Evolutionary conservation across 2,888 invertebrate genomes (phyloP).

Genomic region (Penaeus monodon): DNA sequence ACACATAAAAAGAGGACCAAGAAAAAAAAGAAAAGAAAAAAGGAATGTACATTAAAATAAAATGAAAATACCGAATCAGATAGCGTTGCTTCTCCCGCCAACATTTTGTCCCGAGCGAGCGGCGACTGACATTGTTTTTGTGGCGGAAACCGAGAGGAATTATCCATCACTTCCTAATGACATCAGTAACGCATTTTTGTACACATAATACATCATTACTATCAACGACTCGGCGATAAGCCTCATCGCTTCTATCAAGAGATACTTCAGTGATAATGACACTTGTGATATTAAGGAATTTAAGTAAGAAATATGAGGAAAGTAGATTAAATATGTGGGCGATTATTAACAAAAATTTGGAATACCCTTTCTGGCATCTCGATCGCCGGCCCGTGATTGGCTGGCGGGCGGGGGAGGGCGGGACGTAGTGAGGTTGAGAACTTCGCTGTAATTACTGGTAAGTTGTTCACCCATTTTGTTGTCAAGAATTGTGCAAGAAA

Average conservation of each 20-base stretch:
- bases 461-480: constrained; percentile 37
- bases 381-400: constrained; percentile 14
- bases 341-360: not conserved
- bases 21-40: too few relatives aligned
- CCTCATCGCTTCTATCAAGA: too few relatives aligned
- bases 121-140: constrained; percentile 9
- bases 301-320: too few relatives aligned
- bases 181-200: not conserved
- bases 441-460: constrained; percentile 19
- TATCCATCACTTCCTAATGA: constrained; percentile 3
- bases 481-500: not conserved
- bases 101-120: constrained; percentile 27
- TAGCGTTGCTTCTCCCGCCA: not conserved
- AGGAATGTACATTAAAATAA: too few relatives aligned
- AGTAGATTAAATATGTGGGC: too few relatives aligned
- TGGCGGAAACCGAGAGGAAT: constrained; percentile 6
- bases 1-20: too few relatives aligned
- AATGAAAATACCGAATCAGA: too few relatives aligned
- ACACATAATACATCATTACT: too few relatives aligned
- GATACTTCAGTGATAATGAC: too few relatives aligned
- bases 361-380: constrained; percentile 1
- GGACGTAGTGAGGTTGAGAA: constrained; percentile 20
- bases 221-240: too few relatives aligned
- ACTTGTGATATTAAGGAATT: too few relatives aligned
- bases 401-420: constrained; percentile 16